phyloP scores from a whole-genome alignment of 1,140 invertebrate species.

The Drosophila parvula region DNA sequence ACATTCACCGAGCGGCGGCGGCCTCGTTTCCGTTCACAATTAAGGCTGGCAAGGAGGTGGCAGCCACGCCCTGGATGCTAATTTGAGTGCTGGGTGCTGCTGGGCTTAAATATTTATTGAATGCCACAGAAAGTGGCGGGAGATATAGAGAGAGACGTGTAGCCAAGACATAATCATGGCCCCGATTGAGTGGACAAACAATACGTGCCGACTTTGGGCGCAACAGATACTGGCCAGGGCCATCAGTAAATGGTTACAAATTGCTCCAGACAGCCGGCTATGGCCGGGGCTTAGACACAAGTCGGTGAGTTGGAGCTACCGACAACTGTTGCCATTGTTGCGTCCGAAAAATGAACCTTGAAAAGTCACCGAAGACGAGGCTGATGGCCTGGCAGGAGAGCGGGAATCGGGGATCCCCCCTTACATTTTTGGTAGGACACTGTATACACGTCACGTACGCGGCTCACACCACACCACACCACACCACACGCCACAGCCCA shows the following conservation, averaged over 20 bases:
- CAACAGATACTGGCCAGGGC: conserved; percentile 49
- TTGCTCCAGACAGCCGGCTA: conserved; percentile 60
- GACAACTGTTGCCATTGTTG: conserved; percentile 67
- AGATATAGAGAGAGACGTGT: neutral
- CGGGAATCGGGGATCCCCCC: neutral
- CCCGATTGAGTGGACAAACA: conserved; percentile 74
- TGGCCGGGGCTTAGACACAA: conserved; percentile 22
- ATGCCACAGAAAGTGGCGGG: conserved; percentile 17
- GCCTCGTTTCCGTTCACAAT: conserved; percentile 23
- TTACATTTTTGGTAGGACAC: conserved; percentile 38
- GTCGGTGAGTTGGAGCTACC: conserved; percentile 2
- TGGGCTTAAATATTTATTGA: conserved; percentile 69
- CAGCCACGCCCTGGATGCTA: conserved; percentile 35
- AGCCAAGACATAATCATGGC: conserved; percentile 54
- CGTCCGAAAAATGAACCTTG: conserved; percentile 69
- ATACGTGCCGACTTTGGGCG: conserved; percentile 57
- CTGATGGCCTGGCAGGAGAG: neutral
- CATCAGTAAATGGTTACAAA: conserved; percentile 70
- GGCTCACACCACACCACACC: conserved; percentile 39
- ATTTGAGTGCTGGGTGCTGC: conserved; percentile 15
- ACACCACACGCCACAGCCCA: conserved; percentile 17
- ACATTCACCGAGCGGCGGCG: conserved; percentile 13
- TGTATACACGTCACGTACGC: conserved; percentile 77
- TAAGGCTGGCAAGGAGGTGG: conserved; percentile 17
- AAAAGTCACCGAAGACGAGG: conserved; percentile 62